Percentiles rank a stretch among this genome's conserved stretches.
phyloP scores from a whole-genome alignment of 2,888 invertebrate genomes.

The Caenorhabditis sp. region DNA sequence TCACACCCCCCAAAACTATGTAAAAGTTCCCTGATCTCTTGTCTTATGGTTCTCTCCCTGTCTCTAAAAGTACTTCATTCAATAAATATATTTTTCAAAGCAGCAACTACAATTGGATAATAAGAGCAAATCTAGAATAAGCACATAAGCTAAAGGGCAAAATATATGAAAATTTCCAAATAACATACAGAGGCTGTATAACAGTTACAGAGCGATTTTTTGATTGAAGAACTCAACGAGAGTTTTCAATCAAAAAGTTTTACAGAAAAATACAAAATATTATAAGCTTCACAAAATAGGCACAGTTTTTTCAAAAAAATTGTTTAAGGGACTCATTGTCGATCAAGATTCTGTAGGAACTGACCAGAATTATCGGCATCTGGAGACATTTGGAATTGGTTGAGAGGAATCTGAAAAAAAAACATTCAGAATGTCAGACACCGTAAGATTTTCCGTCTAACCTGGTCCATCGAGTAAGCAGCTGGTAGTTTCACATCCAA shows the following conservation, averaged over 20 bases:
- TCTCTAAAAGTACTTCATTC: not conserved
- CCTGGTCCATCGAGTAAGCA: not conserved
- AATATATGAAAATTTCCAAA: not conserved
- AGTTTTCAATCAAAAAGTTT: not conserved
- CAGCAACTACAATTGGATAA: conserved; percentile 8
- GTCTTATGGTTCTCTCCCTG: conserved; percentile 9
- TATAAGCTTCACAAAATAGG: not conserved
- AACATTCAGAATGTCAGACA: not conserved
- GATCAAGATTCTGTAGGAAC: not conserved
- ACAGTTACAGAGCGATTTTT: not conserved
- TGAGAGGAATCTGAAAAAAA: conserved; percentile 19
- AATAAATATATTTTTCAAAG: conserved; percentile 13
- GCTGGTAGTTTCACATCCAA: conserved; percentile 1
- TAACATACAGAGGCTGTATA: conserved; percentile 4
- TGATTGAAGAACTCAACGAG: no score
- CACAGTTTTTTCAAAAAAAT: not conserved
- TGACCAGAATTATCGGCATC: not conserved
- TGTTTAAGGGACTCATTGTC: not conserved
- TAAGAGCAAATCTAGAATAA: conserved; percentile 33
- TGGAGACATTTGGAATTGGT: conserved; percentile 1
- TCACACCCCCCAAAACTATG: conserved; percentile 18
- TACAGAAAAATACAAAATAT: conserved; percentile 4
- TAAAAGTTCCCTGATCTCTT: conserved; percentile 38
- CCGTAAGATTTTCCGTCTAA: not conserved
- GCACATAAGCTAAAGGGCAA: conserved; percentile 1